Conservation (phyloP, 2,113 vertebrate species). For the Passer montanus region DNA sequence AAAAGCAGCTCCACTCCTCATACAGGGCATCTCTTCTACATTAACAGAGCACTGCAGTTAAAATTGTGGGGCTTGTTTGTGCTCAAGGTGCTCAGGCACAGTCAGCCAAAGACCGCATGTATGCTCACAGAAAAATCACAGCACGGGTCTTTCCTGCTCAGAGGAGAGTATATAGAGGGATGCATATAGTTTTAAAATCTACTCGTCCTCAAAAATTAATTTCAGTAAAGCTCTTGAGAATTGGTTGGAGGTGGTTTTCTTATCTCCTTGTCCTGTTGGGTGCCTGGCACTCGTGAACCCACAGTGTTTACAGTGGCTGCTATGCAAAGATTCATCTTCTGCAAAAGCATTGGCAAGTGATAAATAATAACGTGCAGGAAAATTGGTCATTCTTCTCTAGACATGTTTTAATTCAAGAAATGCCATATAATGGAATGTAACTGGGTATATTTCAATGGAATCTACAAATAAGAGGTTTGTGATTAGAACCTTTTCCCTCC, state of each 20-base stretch:
- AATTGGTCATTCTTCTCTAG: not conserved
- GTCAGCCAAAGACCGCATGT: not conserved
- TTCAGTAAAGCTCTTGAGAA: not conserved
- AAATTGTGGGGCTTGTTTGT: not conserved
- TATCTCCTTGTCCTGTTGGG: not conserved
- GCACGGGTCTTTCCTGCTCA: not conserved
- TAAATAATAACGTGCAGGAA: not conserved
- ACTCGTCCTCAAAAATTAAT: not conserved
- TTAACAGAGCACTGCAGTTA: not conserved
- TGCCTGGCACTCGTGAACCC: not conserved
- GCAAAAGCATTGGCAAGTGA: not conserved
- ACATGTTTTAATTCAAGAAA: not conserved
- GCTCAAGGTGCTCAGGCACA: not conserved
- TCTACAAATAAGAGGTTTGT: not conserved
- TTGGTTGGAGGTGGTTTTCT: not conserved
- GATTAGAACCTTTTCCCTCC: not conserved
- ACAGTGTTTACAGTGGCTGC: not conserved
- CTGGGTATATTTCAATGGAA: not conserved
- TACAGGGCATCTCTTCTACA: not conserved
- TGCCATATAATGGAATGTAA: not conserved
- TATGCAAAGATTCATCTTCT: not conserved
- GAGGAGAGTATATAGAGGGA: not conserved
- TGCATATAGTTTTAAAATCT: not conserved
- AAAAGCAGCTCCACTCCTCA: not conserved
- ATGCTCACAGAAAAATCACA: not conserved